Evolutionary conservation across 2,113 vertebrate species (phyloP), one percentile per base, ranked within the genome.

Genomic region (Glaucomys volans): DNA sequence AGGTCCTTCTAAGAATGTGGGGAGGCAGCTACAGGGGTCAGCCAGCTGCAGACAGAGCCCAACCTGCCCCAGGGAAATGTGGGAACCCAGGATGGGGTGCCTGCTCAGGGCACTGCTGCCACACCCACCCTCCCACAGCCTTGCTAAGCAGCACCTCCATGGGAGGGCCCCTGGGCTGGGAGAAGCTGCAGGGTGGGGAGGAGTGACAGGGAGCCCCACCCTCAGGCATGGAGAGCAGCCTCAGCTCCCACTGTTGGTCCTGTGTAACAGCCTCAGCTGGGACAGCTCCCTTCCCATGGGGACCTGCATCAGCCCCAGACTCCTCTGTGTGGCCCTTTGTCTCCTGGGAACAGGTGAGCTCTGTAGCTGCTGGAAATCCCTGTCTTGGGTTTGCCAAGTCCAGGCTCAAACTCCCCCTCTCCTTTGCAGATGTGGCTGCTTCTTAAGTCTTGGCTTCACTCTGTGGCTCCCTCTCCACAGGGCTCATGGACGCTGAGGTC

Each of bases 41-140:
- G 16, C n/a, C 95, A 95, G 95, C 77, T 91, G 62, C 74, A 86
- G 4, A 47, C 8, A 28, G 57, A 77, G 35, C n/a, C 52, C 40
- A 54, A 88, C 32, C 66, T 47, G 35, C 20, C 52, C 66, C 30
- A 50, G 57, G 57, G n/a, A 35, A 54, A n/a, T 9, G 11, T 40
- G 42, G 50, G 37, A 42, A 90, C 50, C n/a, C n/a, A 32, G 17
- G 20, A 2, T 7, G 37, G 8, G 62, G 8, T 28, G 40, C 28
- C n/a, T 20, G 13, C 57, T 50, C 81, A 5, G 50, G 4, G 28
- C 30, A 24, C 8, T 8, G 0, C 14, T 67, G 69, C 13, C 32
- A 26, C 18, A 30, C 30, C 52, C 42, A 4, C 40, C n/a, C 40
- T 35, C 5, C 26, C n/a, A 59, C 11, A 32, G 17, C 67, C 14